These are phyloP conservation scores for Leptocoma aspasia DNA, from an alignment of 2,113 vertebrate genomes.

Conservation along the genomic window DNA sequence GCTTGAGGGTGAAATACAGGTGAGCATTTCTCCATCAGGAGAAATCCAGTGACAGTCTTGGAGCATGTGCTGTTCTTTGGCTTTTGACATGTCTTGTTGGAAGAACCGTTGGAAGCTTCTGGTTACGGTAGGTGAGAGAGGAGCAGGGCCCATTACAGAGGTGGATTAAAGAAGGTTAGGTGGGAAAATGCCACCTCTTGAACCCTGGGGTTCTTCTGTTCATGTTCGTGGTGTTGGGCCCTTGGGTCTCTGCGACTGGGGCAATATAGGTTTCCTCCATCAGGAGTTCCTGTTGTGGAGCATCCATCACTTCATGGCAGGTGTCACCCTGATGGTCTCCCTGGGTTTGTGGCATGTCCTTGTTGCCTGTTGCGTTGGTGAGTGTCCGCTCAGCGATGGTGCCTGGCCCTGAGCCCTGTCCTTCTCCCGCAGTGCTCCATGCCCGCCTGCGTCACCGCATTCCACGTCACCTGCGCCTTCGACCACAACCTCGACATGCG, in stretches of 20 bases:
- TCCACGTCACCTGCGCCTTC: conserved; percentile 98
- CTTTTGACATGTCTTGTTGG: not conserved
- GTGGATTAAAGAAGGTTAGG: not conserved
- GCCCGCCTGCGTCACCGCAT: conserved; percentile 92
- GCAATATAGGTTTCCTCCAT: fast-evolving
- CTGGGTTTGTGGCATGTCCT: not conserved
- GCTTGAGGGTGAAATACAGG: not conserved
- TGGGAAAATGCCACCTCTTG: not conserved
- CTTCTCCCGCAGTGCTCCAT: conserved; percentile 85
- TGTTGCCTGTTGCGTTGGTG: not conserved
- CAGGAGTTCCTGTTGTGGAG: not conserved
- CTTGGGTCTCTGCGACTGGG: fast-evolving
- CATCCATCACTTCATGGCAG: fast-evolving
- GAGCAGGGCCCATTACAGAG: not conserved
- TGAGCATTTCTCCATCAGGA: not conserved
- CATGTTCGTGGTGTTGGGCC: not conserved
- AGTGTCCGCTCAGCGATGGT: fast-evolving
- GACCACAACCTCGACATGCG: conserved; percentile 94
- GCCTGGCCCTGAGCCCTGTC: not conserved
- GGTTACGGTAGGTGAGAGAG: not conserved
- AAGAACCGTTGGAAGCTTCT: not conserved
- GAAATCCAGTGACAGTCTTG: not conserved
- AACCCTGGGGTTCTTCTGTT: not conserved
- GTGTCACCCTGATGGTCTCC: not conserved
- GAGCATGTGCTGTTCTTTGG: not conserved